Conservation (phyloP, 2,888 invertebrate species). For the Hoplodrina ambigua region DNA sequence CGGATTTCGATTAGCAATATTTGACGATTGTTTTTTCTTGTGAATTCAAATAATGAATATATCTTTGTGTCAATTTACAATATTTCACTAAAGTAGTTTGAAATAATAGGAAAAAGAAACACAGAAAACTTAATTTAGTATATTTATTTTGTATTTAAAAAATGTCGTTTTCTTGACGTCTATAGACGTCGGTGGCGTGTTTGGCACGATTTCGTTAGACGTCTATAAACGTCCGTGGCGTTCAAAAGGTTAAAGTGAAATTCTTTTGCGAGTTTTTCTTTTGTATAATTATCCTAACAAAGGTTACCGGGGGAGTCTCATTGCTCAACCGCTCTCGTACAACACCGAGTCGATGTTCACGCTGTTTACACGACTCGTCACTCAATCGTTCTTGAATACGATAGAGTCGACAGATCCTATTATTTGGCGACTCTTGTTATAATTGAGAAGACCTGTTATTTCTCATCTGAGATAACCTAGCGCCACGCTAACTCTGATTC, state of each 20-base stretch:
- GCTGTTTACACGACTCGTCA: too few relatives aligned
- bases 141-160: constrained; percentile 11
- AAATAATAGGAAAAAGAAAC: constrained; percentile 31
- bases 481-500: too few relatives aligned
- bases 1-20: constrained; percentile 10
- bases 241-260: constrained; percentile 14
- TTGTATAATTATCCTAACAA: too few relatives aligned
- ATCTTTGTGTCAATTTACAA: constrained; percentile 29
- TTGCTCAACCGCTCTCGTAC: too few relatives aligned
- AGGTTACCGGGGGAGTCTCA: too few relatives aligned
- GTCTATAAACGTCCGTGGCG: constrained; percentile 19
- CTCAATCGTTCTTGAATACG: too few relatives aligned
- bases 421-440: too few relatives aligned
- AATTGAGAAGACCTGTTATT: too few relatives aligned
- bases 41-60: constrained; percentile 7
- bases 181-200: constrained; percentile 30
- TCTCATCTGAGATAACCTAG: too few relatives aligned
- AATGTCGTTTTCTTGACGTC: constrained; percentile 32
- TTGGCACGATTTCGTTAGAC: constrained; percentile 22
- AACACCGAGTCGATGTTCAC: too few relatives aligned
- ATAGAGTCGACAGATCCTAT: too few relatives aligned
- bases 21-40: constrained; percentile 12
- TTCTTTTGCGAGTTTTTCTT: too few relatives aligned
- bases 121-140: constrained; percentile 7
- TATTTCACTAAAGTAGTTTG: constrained; percentile 26